A percentile compares a stretch with the other conserved stretches of the same genome.
phyloP scores from a whole-genome alignment of 1,140 invertebrate species.

The Proctacanthus coquilletti region DNA sequence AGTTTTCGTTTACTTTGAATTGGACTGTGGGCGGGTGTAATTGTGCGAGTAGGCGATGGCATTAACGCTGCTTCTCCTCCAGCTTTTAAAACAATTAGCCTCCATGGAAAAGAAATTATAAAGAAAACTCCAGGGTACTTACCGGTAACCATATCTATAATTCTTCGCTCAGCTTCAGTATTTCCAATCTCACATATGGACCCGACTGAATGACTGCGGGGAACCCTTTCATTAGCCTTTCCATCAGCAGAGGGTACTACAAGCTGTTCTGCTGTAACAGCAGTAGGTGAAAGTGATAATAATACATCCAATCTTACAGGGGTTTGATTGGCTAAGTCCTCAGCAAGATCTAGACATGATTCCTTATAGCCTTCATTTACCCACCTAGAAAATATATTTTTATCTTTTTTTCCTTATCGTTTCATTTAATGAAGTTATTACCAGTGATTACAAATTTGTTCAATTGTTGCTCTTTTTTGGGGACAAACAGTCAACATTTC shows the following conservation, averaged over 20 bases:
- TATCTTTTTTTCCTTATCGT: no score
- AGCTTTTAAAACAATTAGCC: constrained; percentile 13
- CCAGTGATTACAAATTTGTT: constrained; percentile 88
- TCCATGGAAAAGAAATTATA: constrained; percentile 4
- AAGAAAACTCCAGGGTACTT: constrained; percentile 14
- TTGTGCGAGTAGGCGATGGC: constrained; percentile 41
- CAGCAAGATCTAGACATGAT: constrained; percentile 71
- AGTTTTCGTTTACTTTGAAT: constrained; percentile 44
- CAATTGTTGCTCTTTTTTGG: constrained; percentile 73
- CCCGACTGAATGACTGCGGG: constrained; percentile 46
- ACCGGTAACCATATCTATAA: constrained; percentile 48
- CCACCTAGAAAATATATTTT: constrained; percentile 34
- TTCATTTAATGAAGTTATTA: constrained; percentile 13
- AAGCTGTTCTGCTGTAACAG: constrained; percentile 46
- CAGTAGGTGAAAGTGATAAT: constrained; percentile 61
- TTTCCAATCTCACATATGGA: constrained; percentile 46
- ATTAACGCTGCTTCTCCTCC: constrained; percentile 33
- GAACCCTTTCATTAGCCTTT: constrained; percentile 19
- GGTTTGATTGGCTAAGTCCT: constrained; percentile 76
- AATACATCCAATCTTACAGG: constrained; percentile 77
- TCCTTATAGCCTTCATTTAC: constrained; percentile 76
- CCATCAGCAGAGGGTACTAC: constrained; percentile 36
- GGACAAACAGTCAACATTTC: constrained; percentile 90
- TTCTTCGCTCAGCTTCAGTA: constrained; percentile 43
- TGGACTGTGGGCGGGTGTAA: constrained; percentile 28